These are phyloP conservation scores for Drosophila rhopaloa DNA, from an alignment of 1,140 invertebrate species.

Conservation along the genomic window DNA sequence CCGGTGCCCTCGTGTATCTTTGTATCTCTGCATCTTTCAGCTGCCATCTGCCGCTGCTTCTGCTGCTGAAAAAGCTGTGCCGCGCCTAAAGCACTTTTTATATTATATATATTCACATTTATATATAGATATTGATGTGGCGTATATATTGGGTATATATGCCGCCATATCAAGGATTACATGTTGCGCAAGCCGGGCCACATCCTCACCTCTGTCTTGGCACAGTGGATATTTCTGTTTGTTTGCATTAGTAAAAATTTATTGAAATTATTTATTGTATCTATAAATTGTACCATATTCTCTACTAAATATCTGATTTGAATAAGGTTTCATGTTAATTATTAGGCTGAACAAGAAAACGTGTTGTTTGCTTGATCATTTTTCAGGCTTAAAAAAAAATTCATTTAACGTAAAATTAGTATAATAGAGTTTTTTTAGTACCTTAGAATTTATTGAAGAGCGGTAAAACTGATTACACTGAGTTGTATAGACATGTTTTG, in stretches of 20 bases:
- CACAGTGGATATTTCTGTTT: slow-evolving; percentile 34
- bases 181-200: slow-evolving; percentile 38
- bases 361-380: too few relatives aligned
- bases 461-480: too few relatives aligned
- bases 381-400: too few relatives aligned
- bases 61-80: slow-evolving; percentile 63
- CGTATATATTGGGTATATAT: slow-evolving; percentile 40
- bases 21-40: slow-evolving; percentile 64
- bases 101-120: slow-evolving; percentile 46
- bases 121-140: slow-evolving; percentile 32
- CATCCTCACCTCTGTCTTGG: slow-evolving; percentile 30
- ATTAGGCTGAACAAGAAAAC: too few relatives aligned
- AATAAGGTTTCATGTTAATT: too few relatives aligned
- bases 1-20: slow-evolving; percentile 15
- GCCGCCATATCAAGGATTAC: slow-evolving; percentile 68
- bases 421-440: too few relatives aligned
- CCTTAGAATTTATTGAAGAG: too few relatives aligned
- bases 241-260: background rate
- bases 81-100: slow-evolving; percentile 71
- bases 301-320: too few relatives aligned
- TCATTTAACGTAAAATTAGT: too few relatives aligned
- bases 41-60: slow-evolving; percentile 70
- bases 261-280: too few relatives aligned
- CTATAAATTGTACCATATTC: too few relatives aligned
- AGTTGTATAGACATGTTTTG: too few relatives aligned